A percentile compares a stretch with the other conserved stretches of the same genome.
Evolutionary conservation across 2,888 invertebrate species (phyloP).

Genomic region (Ceraclea dissimilis): DNA sequence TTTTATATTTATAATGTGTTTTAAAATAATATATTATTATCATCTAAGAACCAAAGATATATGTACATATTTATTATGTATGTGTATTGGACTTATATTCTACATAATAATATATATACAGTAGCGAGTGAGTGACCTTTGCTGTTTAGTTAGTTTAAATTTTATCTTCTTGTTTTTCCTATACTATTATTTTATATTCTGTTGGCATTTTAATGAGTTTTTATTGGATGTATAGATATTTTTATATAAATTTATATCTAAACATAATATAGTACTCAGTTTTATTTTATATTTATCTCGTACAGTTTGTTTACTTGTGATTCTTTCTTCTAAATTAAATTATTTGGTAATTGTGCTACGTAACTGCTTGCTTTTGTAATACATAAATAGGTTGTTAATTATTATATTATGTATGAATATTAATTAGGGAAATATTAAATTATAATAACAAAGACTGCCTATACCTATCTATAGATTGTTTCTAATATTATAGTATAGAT

Average conservation of each 20-base stretch:
- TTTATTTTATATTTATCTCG: background rate
- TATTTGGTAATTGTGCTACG: background rate
- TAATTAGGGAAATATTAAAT: constrained; percentile 13
- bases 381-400: too few species aligned
- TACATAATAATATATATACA: too few species aligned
- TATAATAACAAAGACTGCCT: constrained; percentile 25
- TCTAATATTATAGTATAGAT: too few species aligned
- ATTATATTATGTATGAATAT: background rate
- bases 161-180: background rate
- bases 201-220: background rate
- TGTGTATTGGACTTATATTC: background rate
- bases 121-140: too few species aligned
- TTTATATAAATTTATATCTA: background rate
- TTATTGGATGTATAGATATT: constrained; percentile 1
- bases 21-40: constrained; percentile 2
- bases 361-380: background rate
- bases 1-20: constrained; percentile 14
- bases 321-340: background rate
- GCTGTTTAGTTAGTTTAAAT: too few species aligned
- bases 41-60: constrained; percentile 16
- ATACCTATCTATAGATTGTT: constrained; percentile 12
- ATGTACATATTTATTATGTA: constrained; percentile 1
- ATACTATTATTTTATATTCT: constrained; percentile 1
- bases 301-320: background rate
- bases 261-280: background rate